Conservation (phyloP, 2,888 invertebrate species). For the Alentia gelatinosa region DNA sequence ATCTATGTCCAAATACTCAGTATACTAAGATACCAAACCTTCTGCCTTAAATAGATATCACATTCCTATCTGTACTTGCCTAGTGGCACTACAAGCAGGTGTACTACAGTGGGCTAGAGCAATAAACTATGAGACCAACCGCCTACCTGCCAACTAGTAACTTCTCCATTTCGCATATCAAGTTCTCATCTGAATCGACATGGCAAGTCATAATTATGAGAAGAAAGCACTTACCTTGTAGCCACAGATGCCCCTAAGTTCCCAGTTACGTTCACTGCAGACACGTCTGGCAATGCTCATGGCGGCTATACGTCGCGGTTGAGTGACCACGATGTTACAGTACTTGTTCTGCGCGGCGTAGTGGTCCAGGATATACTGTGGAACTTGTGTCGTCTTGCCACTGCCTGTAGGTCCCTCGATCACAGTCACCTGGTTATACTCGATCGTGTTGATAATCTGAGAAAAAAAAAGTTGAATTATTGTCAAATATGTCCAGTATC, state of each 20-base stretch:
- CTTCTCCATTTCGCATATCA: no score
- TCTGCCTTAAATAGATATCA: no score
- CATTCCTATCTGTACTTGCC: no score
- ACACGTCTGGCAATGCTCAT: constrained; percentile 93
- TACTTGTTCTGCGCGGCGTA: constrained; percentile 71
- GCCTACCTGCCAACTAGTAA: no score
- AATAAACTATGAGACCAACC: no score
- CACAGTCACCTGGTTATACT: constrained; percentile 90
- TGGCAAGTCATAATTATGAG: no score
- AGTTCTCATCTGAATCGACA: no score
- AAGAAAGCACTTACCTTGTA: constrained; percentile 91
- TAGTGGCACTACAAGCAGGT: no score
- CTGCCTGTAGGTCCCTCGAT: constrained; percentile 97
- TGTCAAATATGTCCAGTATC: no score
- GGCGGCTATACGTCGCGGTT: constrained; percentile 96
- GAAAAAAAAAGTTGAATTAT: background rate
- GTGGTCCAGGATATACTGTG: constrained; percentile 94
- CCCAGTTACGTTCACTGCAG: constrained; percentile 91
- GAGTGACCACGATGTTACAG: constrained; percentile 94
- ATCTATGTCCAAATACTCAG: no score
- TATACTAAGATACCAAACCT: no score
- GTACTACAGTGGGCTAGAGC: no score
- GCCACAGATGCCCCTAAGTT: constrained; percentile 90
- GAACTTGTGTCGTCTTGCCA: constrained; percentile 94
- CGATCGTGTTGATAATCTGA: constrained; percentile 88